phyloP scores from a whole-genome alignment of 2,888 invertebrate genomes.

The Leptura quadrifasciata region DNA sequence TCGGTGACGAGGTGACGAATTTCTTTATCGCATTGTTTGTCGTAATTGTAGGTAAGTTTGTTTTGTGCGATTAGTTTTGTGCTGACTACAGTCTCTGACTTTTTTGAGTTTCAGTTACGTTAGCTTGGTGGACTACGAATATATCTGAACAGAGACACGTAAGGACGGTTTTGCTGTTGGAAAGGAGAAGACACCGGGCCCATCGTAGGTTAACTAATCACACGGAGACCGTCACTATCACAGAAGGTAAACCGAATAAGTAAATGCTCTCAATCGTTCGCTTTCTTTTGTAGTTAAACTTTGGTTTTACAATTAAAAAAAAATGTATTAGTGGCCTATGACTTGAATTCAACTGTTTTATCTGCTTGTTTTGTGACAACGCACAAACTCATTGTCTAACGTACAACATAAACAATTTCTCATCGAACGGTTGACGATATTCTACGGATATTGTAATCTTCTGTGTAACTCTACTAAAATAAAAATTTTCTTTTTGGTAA shows the following conservation, averaged over 20 bases:
- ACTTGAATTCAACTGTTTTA: too few species aligned
- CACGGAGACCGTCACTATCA: conserved; percentile 69
- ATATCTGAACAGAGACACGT: conserved; percentile 77
- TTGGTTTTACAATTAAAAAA: too few species aligned
- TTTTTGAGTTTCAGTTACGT: conserved; percentile 73
- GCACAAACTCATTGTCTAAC: too few species aligned
- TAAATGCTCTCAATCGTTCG: not conserved
- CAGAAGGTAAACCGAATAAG: conserved; percentile 62
- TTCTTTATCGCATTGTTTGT: conserved; percentile 80
- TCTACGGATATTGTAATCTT: too few species aligned
- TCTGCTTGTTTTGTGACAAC: too few species aligned
- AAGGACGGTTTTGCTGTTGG: conserved; percentile 82
- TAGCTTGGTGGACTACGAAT: conserved; percentile 88
- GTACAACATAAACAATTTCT: too few species aligned
- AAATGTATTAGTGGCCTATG: too few species aligned
- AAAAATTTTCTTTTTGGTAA: too few species aligned
- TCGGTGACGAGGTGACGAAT: conserved; percentile 89
- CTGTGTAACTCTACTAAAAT: too few species aligned
- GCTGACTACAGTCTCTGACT: conserved; percentile 6
- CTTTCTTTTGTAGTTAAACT: too few species aligned
- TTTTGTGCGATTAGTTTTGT: not conserved
- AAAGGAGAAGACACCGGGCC: conserved; percentile 73
- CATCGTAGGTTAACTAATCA: conserved; percentile 70
- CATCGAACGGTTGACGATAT: too few species aligned
- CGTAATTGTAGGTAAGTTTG: conserved; percentile 70